Evolutionary conservation across 2,113 vertebrate genomes (phyloP).

Genomic region (Chaenocephalus aceratus): DNA sequence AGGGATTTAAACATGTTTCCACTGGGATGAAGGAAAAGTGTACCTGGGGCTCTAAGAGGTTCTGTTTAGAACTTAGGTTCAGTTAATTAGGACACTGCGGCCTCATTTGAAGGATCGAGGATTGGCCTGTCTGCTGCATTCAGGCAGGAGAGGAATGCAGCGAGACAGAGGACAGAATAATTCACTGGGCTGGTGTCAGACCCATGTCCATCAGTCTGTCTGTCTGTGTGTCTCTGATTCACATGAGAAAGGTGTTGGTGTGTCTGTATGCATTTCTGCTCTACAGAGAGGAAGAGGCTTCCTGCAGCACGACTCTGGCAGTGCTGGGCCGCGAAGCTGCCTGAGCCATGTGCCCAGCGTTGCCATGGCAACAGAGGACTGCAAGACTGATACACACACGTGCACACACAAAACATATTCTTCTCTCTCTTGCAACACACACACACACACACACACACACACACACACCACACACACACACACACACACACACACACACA

Average conservation of each 20-base stretch:
- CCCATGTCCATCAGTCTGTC: slow-evolving; percentile 42
- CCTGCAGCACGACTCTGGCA: slow-evolving; percentile 82
- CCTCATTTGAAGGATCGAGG: slow-evolving; percentile 42
- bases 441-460: slow-evolving; percentile 25
- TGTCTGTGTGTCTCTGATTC: slow-evolving; percentile 56
- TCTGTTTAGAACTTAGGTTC: slow-evolving; percentile 48
- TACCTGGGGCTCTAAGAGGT: slow-evolving; percentile 42
- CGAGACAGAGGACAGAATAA: slow-evolving; percentile 33
- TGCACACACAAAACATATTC: slow-evolving; percentile 63
- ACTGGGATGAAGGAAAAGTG: slow-evolving; percentile 20
- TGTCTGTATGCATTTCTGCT: slow-evolving; percentile 47
- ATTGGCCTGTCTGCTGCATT: slow-evolving; percentile 39
- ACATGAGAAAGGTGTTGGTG: slow-evolving; percentile 52
- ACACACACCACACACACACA: slow-evolving; percentile 42
- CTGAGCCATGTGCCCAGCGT: slow-evolving; percentile 84
- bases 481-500: slow-evolving; percentile 47
- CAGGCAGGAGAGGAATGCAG: slow-evolving; percentile 22
- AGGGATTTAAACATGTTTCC: slow-evolving; percentile 47
- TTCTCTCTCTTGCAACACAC: neutral
- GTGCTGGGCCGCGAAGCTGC: slow-evolving; percentile 78
- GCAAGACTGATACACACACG: slow-evolving; percentile 73
- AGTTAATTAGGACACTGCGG: slow-evolving; percentile 55
- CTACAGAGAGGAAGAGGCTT: slow-evolving; percentile 70
- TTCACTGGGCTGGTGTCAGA: slow-evolving; percentile 42
- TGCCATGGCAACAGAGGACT: slow-evolving; percentile 84